Conservation (phyloP, 2,888 invertebrate genomes). For the Catocala nupta region DNA sequence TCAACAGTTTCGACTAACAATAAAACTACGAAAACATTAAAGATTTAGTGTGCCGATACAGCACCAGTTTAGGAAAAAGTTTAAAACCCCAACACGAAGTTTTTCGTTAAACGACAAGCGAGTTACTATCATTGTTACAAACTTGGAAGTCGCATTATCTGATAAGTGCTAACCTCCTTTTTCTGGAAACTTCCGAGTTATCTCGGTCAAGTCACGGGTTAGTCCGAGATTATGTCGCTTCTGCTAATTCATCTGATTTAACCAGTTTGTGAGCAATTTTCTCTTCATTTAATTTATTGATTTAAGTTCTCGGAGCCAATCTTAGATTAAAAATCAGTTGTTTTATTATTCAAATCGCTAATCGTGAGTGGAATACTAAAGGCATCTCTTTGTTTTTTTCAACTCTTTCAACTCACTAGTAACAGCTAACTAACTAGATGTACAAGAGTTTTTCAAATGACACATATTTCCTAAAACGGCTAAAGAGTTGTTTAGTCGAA, state of each 20-base stretch:
- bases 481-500: too few species aligned
- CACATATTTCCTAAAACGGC: too few species aligned
- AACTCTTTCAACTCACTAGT: too few species aligned
- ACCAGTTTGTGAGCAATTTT: constrained; percentile 43
- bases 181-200: constrained; percentile 51
- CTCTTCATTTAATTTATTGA: constrained; percentile 34
- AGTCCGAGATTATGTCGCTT: constrained; percentile 49
- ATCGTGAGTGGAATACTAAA: too few species aligned
- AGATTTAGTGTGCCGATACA: constrained; percentile 49
- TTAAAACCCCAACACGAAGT: constrained; percentile 52
- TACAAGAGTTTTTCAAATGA: too few species aligned
- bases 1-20: constrained; percentile 30
- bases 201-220: constrained; percentile 52
- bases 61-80: constrained; percentile 50
- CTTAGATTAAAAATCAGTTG: constrained; percentile 2
- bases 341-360: background rate
- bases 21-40: constrained; percentile 50
- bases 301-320: background rate
- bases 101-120: constrained; percentile 52
- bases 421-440: too few species aligned
- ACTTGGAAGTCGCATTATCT: constrained; percentile 57
- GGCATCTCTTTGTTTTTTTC: too few species aligned
- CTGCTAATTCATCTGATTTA: constrained; percentile 50
- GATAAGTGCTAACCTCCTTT: constrained; percentile 56
- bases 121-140: constrained; percentile 52